phyloP scores from a whole-genome alignment of 2,888 invertebrate species.

The Lasioglossum marginatum region DNA sequence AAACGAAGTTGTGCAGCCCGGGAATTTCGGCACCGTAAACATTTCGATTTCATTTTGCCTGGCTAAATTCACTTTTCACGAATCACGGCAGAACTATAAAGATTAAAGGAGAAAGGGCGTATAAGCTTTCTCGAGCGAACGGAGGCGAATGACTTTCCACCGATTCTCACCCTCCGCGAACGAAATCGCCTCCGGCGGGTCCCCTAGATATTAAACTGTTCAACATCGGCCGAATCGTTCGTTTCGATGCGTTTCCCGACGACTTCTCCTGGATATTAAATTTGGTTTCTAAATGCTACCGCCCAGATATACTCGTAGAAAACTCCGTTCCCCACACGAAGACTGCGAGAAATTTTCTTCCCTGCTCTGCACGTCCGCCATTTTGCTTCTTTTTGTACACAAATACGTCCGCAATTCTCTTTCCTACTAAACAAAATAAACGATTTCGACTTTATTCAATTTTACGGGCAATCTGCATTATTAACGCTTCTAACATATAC shows the following conservation, averaged over 20 bases:
- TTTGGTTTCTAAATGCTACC: constrained; percentile 71
- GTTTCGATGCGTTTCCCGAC: constrained; percentile 71
- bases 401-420: not conserved
- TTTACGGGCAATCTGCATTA: not conserved
- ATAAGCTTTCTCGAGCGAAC: constrained; percentile 66
- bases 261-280: constrained; percentile 70
- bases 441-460: not conserved
- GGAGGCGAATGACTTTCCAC: constrained; percentile 63
- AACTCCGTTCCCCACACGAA: not conserved
- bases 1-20: not conserved
- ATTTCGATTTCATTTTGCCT: constrained; percentile 59
- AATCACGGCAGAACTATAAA: constrained; percentile 55
- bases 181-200: constrained; percentile 68
- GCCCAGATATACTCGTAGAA: constrained; percentile 40
- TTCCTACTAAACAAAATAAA: not conserved
- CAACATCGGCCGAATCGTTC: constrained; percentile 71
- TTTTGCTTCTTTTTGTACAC: not conserved
- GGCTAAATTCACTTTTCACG: constrained; percentile 61
- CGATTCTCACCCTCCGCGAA: constrained; percentile 67
- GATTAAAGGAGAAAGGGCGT: constrained; percentile 59
- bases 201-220: constrained; percentile 72
- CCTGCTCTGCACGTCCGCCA: not conserved
- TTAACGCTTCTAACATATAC: not conserved
- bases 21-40: constrained; percentile 32
- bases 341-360: constrained; percentile 6